Evolutionary conservation across 2,888 invertebrate species (phyloP), one percentile per base, ranked within the genome.

Genomic region (Villa cingulata): DNA sequence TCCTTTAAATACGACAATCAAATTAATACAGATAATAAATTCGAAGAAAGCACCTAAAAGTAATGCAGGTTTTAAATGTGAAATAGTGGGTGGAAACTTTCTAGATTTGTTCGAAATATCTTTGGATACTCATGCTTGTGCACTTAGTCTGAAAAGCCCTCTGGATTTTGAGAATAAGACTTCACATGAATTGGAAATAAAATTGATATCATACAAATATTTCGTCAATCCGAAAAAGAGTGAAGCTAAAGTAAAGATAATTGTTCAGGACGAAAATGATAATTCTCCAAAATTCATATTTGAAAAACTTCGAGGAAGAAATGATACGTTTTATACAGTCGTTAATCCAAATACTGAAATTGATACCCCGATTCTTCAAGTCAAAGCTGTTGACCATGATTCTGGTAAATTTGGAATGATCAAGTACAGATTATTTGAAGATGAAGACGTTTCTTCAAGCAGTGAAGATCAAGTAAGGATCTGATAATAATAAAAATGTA

Each of bases 371-470:
- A 82, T 92, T 5, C 63, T 86, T 38, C 86, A 87, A 70, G 80
- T 92, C 5, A 81, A 86, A 75, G 92, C 94, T 0, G 80, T 80
- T 55, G 94, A 95, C 66, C 77, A 77, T 54, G 94, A 95, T 63
- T 84, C 86, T 46, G 88, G 88, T 1, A 80, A 81, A 53, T 86
- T 77, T 63, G 91, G 91, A 2, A 80, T 80, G 59, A 70, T 94
- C 19, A 78, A 80, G 53, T 94, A 88, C 65, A 63, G 62, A 37
- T 64, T 75, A 32, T 66, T 54, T 37, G 66, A 70, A 48, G 65
- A 66, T 17, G 70, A 66, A 29, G 62, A 64, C 20, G 61, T 61
- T 41, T 58, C 49, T 27, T 57, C 62, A n/a, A 58, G 54, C 34
- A 60, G 59, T 44, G 62, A 66, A 9, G 56, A 60, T 44, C 47